A percentile compares a stretch with the other conserved stretches of the same genome.
Evolutionary conservation across 2,888 invertebrate species (phyloP).

Genomic region (Diploptera punctata): DNA sequence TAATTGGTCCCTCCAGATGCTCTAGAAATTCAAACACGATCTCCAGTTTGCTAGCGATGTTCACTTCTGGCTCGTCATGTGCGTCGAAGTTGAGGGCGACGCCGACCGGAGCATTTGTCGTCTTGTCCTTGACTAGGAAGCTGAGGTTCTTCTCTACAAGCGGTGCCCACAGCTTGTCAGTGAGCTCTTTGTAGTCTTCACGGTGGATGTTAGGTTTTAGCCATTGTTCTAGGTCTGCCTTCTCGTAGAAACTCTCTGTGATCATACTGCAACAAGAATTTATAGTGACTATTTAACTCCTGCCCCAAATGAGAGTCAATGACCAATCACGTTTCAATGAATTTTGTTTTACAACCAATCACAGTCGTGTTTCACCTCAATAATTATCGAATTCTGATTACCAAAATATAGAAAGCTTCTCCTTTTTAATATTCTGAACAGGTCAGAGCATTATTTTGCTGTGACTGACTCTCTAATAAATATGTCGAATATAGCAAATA

Average conservation of each 20-base stretch:
- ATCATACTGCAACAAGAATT: conserved; percentile 80
- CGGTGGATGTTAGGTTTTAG: conserved; percentile 71
- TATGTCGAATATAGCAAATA: no score
- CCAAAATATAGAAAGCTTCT: no score
- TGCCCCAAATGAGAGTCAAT: no score
- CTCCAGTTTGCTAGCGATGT: conserved; percentile 69
- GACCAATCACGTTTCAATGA: no score
- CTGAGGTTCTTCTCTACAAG: conserved; percentile 70
- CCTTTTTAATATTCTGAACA: no score
- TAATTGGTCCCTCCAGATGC: conserved; percentile 74
- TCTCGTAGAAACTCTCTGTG: conserved; percentile 82
- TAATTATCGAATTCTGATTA: no score
- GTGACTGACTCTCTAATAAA: no score
- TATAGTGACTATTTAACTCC: no score
- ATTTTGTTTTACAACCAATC: no score
- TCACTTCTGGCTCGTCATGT: conserved; percentile 77
- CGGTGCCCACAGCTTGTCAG: conserved; percentile 73
- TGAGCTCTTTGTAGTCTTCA: conserved; percentile 71
- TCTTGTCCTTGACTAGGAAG: conserved; percentile 66
- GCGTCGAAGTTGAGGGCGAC: conserved; percentile 84
- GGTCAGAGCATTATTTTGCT: no score
- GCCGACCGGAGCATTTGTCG: conserved; percentile 66
- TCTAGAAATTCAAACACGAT: conserved; percentile 83
- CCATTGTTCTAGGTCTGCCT: conserved; percentile 86
- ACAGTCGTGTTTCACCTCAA: no score